Conservation (phyloP, 2,113 vertebrate genomes). For the Albula goreensis region DNA sequence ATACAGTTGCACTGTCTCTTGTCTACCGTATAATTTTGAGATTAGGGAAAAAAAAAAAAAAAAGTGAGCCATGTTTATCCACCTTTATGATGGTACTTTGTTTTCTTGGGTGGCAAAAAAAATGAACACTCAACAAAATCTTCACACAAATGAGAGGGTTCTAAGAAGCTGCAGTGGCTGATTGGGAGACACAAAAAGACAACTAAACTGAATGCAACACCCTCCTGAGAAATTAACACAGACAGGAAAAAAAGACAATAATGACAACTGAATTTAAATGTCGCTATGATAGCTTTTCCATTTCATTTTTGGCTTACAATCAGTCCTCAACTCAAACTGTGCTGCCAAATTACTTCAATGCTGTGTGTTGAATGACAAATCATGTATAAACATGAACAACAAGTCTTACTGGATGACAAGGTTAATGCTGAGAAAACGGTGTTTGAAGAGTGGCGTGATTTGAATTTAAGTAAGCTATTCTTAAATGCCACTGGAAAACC, state of each 20-base stretch:
- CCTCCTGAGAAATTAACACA: too few species aligned
- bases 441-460: neutral
- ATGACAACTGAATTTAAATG: neutral
- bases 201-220: too few species aligned
- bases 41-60: neutral
- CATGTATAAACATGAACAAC: neutral
- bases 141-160: neutral
- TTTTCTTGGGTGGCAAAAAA: neutral
- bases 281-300: neutral
- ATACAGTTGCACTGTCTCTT: neutral
- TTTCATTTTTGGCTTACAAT: neutral
- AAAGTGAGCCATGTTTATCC: neutral
- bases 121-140: neutral
- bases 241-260: neutral
- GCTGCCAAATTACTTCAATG: neutral
- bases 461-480: neutral
- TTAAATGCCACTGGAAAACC: neutral
- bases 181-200: too few species aligned
- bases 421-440: neutral
- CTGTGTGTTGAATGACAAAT: neutral
- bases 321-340: neutral
- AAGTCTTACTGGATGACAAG: neutral
- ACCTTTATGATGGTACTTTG: neutral
- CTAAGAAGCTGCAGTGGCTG: too few species aligned
- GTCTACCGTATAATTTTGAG: neutral